Conservation (phyloP, 2,797 vertebrate species). For the Anas acuta region DNA sequence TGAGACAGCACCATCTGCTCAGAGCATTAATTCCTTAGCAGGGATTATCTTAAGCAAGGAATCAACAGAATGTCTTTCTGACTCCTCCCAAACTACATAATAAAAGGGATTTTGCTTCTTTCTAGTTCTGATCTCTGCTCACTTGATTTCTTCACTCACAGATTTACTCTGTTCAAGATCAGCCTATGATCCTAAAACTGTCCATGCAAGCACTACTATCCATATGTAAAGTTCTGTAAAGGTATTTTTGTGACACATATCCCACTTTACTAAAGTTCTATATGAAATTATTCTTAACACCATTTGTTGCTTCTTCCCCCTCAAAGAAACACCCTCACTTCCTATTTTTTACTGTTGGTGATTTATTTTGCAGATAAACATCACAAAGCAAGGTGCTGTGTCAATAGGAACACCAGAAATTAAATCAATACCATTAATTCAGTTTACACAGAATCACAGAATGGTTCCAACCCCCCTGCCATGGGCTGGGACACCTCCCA, state of each 20-base stretch:
- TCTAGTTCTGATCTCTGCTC: conserved; percentile 70
- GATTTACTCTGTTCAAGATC: neutral
- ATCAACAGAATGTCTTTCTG: conserved; percentile 78
- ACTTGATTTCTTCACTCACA: conserved; percentile 65
- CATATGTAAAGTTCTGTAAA: neutral
- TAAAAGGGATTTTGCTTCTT: conserved; percentile 68
- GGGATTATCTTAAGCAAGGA: conserved; percentile 81
- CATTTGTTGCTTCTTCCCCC: neutral
- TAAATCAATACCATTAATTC: neutral
- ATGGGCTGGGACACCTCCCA: neutral
- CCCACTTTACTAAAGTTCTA: neutral
- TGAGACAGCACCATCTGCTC: conserved; percentile 82
- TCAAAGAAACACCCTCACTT: neutral
- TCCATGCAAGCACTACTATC: neutral
- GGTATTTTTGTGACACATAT: neutral
- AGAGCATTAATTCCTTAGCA: conserved; percentile 80
- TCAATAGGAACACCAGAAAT: neutral
- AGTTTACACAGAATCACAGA: neutral
- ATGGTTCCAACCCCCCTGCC: neutral
- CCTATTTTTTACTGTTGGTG: neutral
- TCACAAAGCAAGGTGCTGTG: neutral
- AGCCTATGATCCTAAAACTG: neutral
- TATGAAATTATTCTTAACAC: neutral
- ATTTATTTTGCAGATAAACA: neutral
- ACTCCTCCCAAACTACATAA: conserved; percentile 74